Evolutionary conservation across 2,888 invertebrate species (phyloP), one percentile per base, ranked within the genome.

Genomic region (Anthoptus insignis): DNA sequence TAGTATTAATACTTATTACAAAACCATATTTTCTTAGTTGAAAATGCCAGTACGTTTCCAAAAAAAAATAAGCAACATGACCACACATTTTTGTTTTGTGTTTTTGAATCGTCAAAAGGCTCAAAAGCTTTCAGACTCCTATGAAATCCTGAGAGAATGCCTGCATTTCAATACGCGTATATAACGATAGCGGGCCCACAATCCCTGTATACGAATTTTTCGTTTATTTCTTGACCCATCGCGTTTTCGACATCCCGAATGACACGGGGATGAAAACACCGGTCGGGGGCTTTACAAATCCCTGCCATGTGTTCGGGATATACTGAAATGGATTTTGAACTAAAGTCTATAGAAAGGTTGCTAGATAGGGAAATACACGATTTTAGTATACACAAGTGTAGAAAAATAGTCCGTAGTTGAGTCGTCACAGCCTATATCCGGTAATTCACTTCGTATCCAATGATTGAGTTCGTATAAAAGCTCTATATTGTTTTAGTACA

Each of bases 221-320:
- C 14, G 56, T 57, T 60, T 60, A 53, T 21, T 56, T 56, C 54
- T 63, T 37, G 53, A 56, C 56, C 56, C 56, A 63, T 63, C 63
- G 49, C 63, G 29, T 27, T 56, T 53, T 63, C 56, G 54, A 56
- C 63, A 27, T 49, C 13, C 63, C 49, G 19, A 63, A 56, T 49
- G 63, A 49, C 56, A 60, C 22, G 34, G 63, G 47, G 24, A 39
- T 21, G 49, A 49, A 61, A 61, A 63, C 56, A 56, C 47, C 16
- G 56, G 52, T 14, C 21, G 39, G 24, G n/a, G 13, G 49, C 37
- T 49, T 49, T 24, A 19, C 37, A 49, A 56, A 63, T 56, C 54
- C 63, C 56, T 24, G 34, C 45, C 61, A 47, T 16, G 37, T 61
- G 61, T 54, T 47, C 45, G 45, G 47, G 24, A 19, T 42, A 47